phyloP scores from a whole-genome alignment of 2,797 vertebrate species.

The Phylloscopus collybita region DNA sequence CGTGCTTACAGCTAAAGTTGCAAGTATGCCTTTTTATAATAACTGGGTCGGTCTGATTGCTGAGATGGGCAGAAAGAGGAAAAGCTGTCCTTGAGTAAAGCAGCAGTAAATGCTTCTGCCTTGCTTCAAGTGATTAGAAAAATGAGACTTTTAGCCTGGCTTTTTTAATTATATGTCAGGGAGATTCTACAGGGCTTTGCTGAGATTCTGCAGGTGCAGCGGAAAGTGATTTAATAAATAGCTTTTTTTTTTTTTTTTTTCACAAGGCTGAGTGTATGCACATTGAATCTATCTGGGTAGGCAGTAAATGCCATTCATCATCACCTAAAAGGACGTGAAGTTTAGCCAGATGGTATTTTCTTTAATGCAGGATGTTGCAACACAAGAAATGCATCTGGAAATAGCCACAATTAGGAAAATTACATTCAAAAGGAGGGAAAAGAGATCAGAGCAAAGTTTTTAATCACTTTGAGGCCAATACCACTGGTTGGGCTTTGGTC shows the following conservation, averaged over 20 bases:
- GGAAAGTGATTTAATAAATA: conserved; percentile 68
- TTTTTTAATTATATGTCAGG: conserved; percentile 63
- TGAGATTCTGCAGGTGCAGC: conserved; percentile 62
- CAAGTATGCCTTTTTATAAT: conserved; percentile 3
- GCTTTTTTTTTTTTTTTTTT: conserved; percentile 24
- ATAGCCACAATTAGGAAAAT: conserved; percentile 42
- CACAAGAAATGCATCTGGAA: conserved; percentile 17
- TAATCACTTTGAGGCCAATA: neutral
- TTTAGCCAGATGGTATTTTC: conserved; percentile 52
- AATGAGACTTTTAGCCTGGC: conserved; percentile 59
- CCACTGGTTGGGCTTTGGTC: neutral
- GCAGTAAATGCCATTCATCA: conserved; percentile 64
- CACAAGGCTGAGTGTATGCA: conserved; percentile 1
- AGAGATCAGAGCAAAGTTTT: neutral
- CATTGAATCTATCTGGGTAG: conserved; percentile 25
- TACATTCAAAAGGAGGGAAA: neutral
- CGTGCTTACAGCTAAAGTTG: neutral
- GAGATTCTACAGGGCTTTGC: conserved; percentile 39
- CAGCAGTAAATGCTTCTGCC: conserved; percentile 63
- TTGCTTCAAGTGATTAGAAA: conserved; percentile 64
- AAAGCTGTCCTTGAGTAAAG: conserved; percentile 44
- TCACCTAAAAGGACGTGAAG: conserved; percentile 11
- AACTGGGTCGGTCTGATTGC: conserved; percentile 22
- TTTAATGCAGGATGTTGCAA: conserved; percentile 20
- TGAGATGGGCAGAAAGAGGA: conserved; percentile 48